Evolutionary conservation across 2,113 vertebrate genomes (phyloP).

Genomic region (Cariama cristata): DNA sequence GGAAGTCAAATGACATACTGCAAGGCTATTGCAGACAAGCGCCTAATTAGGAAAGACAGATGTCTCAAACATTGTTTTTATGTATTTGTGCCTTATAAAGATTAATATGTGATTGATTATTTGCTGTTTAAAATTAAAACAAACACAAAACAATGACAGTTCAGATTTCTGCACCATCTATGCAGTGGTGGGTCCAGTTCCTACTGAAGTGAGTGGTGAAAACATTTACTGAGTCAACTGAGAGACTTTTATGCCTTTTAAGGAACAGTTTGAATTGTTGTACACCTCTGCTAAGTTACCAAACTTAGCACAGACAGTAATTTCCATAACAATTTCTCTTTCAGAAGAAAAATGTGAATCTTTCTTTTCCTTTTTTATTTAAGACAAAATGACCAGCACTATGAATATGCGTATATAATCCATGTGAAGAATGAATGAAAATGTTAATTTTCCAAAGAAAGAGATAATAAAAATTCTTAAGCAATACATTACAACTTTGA

Average conservation of each 20-base stretch:
- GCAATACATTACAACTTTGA: neutral
- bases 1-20: neutral
- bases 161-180: neutral
- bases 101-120: neutral
- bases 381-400: neutral
- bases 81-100: neutral
- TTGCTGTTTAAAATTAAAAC: neutral
- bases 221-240: neutral
- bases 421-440: neutral
- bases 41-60: neutral
- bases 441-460: neutral
- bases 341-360: neutral
- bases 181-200: neutral
- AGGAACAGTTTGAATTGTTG: neutral
- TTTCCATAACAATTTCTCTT: neutral
- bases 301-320: neutral
- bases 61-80: neutral
- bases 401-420: neutral
- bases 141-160: neutral
- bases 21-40: neutral
- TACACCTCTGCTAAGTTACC: neutral
- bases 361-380: neutral
- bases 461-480: neutral
- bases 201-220: neutral
- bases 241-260: neutral